phyloP scores from a whole-genome alignment of 2,113 vertebrate species.

The Heterotis niloticus region DNA sequence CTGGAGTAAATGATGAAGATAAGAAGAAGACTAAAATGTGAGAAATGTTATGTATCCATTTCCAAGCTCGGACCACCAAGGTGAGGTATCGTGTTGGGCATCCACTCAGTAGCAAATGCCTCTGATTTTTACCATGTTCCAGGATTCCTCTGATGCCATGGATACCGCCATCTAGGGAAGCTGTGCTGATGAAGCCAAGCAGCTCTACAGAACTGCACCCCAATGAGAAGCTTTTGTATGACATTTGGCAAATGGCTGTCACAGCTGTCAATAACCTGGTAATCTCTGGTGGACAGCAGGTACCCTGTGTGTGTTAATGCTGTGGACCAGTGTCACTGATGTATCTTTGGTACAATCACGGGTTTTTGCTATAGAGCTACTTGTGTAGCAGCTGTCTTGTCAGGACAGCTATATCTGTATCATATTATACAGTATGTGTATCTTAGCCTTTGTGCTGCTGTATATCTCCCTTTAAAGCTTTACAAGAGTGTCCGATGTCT shows the following conservation, averaged over 20 bases:
- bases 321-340: neutral
- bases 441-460: too few species aligned
- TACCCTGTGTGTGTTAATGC: neutral
- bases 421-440: too few species aligned
- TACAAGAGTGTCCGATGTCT: too few species aligned
- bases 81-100: neutral
- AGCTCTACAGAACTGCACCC: slow-evolving; percentile 15
- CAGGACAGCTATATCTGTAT: too few species aligned
- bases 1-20: slow-evolving; percentile 29
- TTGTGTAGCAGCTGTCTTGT: too few species aligned
- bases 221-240: slow-evolving; percentile 61
- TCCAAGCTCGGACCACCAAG: too few species aligned
- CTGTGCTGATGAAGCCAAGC: slow-evolving; percentile 36
- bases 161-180: slow-evolving; percentile 48
- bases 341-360: neutral
- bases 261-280: slow-evolving; percentile 69
- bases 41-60: slow-evolving; percentile 15
- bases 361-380: too few species aligned
- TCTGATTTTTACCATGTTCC: slow-evolving; percentile 30
- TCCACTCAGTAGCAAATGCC: too few species aligned
- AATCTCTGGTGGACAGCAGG: slow-evolving; percentile 31
- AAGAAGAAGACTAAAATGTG: slow-evolving; percentile 43
- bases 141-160: slow-evolving; percentile 62
- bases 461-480: too few species aligned
- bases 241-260: slow-evolving; percentile 63